Conservation (phyloP, 2,888 invertebrate species). For the Rhagium mordax region DNA sequence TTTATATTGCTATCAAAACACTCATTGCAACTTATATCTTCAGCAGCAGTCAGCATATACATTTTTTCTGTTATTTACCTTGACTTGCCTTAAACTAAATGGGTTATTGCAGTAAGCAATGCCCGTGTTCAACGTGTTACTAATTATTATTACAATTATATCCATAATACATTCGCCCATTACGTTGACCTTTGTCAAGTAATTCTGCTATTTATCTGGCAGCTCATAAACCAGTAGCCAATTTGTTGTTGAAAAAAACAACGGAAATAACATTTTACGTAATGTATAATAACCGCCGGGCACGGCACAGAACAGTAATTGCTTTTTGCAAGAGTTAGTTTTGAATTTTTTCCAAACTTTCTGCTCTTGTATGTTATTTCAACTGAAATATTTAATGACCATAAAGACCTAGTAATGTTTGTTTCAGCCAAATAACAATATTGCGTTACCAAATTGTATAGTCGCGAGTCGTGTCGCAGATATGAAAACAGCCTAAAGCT, state of each 20-base stretch:
- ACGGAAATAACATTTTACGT: not conserved
- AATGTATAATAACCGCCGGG: not conserved
- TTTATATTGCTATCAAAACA: too few species aligned
- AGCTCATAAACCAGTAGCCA: not conserved
- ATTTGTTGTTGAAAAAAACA: not conserved
- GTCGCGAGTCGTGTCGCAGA: too few species aligned
- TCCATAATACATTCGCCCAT: not conserved
- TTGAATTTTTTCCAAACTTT: too few species aligned
- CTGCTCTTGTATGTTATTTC: too few species aligned
- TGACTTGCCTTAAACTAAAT: not conserved
- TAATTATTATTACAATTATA: not conserved
- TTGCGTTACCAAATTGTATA: too few species aligned
- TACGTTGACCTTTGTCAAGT: not conserved
- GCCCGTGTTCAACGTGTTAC: not conserved
- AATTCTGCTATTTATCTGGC: not conserved
- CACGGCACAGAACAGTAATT: not conserved
- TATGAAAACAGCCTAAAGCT: too few species aligned
- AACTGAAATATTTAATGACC: too few species aligned
- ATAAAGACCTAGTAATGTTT: too few species aligned
- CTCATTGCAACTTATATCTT: too few species aligned
- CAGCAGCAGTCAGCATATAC: too few species aligned
- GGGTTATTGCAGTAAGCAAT: not conserved
- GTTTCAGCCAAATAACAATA: too few species aligned
- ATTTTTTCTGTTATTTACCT: not conserved
- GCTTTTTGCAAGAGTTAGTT: not conserved